These are phyloP conservation scores for Oncorhynchus nerka DNA, from an alignment of 2,113 vertebrate species.

Conservation along the genomic window DNA sequence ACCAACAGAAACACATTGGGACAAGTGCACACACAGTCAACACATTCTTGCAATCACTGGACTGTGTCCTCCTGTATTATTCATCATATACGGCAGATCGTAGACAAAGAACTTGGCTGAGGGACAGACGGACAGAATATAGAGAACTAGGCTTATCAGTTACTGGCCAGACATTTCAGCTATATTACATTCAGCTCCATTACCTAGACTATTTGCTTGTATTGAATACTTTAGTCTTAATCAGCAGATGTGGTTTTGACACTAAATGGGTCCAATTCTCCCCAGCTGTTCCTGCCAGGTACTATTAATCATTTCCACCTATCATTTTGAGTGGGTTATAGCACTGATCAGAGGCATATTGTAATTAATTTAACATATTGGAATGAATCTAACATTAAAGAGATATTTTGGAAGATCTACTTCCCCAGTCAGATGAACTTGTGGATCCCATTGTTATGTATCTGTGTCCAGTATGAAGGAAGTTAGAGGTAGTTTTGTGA, in stretches of 20 bases:
- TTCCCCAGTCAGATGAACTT: too few relatives aligned
- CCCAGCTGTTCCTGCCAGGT: conserved; percentile 13
- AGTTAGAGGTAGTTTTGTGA: too few relatives aligned
- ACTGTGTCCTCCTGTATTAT: background rate
- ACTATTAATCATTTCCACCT: background rate
- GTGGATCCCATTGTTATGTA: too few relatives aligned
- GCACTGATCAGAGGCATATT: background rate
- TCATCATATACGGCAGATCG: background rate
- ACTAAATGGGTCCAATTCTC: conserved; percentile 3
- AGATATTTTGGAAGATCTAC: too few relatives aligned
- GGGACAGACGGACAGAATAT: background rate
- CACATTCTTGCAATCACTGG: background rate
- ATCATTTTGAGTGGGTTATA: background rate
- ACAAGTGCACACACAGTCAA: background rate
- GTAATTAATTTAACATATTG: background rate
- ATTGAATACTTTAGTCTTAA: conserved; percentile 29
- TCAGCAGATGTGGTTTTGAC: conserved; percentile 14
- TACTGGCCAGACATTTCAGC: background rate
- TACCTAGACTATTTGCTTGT: background rate
- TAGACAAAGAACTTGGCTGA: background rate
- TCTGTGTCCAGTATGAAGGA: too few relatives aligned
- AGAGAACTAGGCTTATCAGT: background rate
- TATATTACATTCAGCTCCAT: background rate
- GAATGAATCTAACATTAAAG: background rate
- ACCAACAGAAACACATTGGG: background rate